Conservation (phyloP, 2,888 invertebrate genomes). For the Tuta absoluta region DNA sequence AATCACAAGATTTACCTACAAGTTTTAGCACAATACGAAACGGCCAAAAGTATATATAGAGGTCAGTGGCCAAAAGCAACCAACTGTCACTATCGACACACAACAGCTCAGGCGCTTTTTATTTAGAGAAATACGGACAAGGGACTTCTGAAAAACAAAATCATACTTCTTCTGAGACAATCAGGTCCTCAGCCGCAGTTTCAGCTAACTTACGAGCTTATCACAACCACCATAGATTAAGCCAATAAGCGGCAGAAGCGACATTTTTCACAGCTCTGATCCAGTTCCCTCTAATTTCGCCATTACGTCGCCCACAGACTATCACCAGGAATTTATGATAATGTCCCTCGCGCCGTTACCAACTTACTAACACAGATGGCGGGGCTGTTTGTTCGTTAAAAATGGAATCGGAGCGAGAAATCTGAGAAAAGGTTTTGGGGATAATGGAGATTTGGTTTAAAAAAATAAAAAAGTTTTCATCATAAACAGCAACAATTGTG, state of each 20-base stretch:
- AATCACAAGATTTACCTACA: no score
- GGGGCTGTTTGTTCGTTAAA: constrained; percentile 4
- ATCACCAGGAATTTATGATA: constrained; percentile 56
- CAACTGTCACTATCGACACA: no score
- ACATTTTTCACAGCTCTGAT: constrained; percentile 34
- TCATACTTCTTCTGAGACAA: no score
- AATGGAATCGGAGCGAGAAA: neutral
- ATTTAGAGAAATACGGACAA: no score
- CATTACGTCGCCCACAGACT: constrained; percentile 57
- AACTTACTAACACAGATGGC: neutral
- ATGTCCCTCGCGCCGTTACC: constrained; percentile 43
- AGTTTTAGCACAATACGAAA: no score
- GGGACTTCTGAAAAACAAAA: no score
- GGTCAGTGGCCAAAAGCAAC: no score
- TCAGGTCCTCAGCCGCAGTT: no score
- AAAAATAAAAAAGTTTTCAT: neutral
- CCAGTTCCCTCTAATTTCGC: constrained; percentile 54
- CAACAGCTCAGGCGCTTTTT: no score
- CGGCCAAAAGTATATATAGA: no score
- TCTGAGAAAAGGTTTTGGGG: neutral
- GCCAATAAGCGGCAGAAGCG: constrained; percentile 36
- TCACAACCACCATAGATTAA: constrained; percentile 8
- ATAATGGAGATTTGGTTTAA: neutral
- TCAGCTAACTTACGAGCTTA: neutral
- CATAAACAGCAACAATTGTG: no score